phyloP scores from a whole-genome alignment of 2,888 invertebrate species.

The Saturnia japonica region DNA sequence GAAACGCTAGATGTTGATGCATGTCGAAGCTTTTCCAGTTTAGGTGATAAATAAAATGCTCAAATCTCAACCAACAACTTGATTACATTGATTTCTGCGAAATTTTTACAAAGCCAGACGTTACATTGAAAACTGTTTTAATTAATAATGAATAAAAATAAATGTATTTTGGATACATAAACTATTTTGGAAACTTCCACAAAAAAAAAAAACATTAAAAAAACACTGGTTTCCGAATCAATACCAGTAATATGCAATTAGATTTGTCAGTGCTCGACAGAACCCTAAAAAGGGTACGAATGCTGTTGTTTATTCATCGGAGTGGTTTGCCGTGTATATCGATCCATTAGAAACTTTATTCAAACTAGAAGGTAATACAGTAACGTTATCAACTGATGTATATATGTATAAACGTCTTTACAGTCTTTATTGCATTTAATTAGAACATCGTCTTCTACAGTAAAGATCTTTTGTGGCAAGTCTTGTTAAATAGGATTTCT shows the following conservation, averaged over 20 bases:
- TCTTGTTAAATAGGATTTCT: background rate
- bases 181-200: too few relatives aligned
- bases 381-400: background rate
- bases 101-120: background rate
- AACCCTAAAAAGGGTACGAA: slow-evolving; percentile 27
- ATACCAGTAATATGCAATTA: slow-evolving; percentile 22
- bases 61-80: background rate
- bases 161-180: too few relatives aligned
- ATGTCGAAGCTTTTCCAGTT: background rate
- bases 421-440: background rate
- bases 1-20: background rate
- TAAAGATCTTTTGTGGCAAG: background rate
- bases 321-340: slow-evolving; percentile 30
- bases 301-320: slow-evolving; percentile 30
- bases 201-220: background rate
- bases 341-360: slow-evolving; percentile 35
- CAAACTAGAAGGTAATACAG: slow-evolving; percentile 23
- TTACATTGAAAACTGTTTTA: background rate
- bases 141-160: background rate
- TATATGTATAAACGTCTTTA: background rate
- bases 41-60: background rate
- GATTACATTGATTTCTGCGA: background rate
- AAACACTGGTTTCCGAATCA: background rate
- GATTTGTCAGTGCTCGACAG: slow-evolving; percentile 12
- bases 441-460: background rate